A percentile compares a stretch with the other conserved stretches of the same genome.
These are phyloP conservation scores for Anisognathus igniventris DNA, from an alignment of 2,797 vertebrate genomes.

Conservation along the genomic window DNA sequence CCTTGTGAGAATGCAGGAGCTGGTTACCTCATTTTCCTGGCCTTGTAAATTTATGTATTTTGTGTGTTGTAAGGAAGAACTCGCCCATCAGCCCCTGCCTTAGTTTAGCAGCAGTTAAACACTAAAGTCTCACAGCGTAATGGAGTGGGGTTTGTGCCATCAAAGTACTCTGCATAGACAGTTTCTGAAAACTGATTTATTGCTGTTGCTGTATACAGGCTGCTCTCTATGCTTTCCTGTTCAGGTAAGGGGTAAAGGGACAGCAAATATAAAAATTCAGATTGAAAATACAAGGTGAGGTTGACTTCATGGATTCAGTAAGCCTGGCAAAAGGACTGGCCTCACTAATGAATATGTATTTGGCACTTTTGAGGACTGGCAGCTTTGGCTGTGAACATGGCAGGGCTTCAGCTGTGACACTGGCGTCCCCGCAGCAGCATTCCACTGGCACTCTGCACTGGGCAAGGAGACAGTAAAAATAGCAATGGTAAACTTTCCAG, in stretches of 20 bases:
- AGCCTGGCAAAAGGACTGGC: neutral
- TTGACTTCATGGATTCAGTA: neutral
- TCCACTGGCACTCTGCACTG: neutral
- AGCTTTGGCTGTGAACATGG: neutral
- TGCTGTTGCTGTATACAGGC: neutral
- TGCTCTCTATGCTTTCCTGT: neutral
- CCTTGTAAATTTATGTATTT: neutral
- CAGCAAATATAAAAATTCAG: neutral
- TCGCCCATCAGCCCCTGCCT: neutral
- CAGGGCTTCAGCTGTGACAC: neutral
- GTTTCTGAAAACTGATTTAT: neutral
- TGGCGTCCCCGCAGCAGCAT: neutral
- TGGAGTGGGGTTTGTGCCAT: neutral
- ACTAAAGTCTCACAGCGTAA: neutral
- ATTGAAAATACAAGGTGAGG: neutral
- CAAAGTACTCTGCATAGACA: neutral
- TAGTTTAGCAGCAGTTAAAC: neutral
- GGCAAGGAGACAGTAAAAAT: neutral
- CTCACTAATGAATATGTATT: neutral
- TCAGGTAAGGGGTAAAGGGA: neutral
- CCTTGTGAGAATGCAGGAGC: neutral
- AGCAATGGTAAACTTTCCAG: neutral
- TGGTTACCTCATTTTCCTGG: neutral
- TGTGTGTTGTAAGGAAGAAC: neutral
- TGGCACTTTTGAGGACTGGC: neutral